Conservation (phyloP, 2,113 vertebrate genomes). For the Laterallus jamaicensis region DNA sequence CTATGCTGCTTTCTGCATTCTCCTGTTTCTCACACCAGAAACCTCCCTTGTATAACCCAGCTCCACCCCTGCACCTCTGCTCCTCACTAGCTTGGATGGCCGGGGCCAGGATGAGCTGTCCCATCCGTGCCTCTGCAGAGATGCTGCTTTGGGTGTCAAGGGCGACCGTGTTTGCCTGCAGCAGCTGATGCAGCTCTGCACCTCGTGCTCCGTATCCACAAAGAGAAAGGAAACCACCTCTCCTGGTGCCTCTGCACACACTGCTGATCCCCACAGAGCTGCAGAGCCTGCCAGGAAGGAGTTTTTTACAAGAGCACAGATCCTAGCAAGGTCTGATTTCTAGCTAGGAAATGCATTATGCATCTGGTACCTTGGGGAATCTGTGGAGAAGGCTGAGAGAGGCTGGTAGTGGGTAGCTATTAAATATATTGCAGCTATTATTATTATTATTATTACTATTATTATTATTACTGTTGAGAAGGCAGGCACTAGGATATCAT, state of each 20-base stretch:
- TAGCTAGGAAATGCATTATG: conserved; percentile 65
- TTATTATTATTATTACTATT: conserved; percentile 64
- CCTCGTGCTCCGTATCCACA: background rate
- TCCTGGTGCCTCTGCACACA: background rate
- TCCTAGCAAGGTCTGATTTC: conserved; percentile 18
- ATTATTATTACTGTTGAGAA: conserved; percentile 53
- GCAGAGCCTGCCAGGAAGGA: conserved; percentile 34
- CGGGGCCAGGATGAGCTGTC: background rate
- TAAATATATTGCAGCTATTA: conserved; percentile 62
- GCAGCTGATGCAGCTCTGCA: background rate
- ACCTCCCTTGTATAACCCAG: background rate
- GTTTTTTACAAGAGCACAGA: background rate
- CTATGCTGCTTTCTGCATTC: background rate
- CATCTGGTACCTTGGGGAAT: conserved; percentile 54
- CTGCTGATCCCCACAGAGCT: background rate
- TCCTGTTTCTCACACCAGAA: background rate
- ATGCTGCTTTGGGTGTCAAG: background rate
- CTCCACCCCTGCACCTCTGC: background rate
- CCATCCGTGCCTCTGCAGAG: background rate
- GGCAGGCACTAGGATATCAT: conserved; percentile 26
- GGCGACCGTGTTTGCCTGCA: background rate
- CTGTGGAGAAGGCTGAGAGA: conserved; percentile 43
- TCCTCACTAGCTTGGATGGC: background rate
- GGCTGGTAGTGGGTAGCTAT: conserved; percentile 56
- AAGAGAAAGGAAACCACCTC: background rate